Base-by-base conservation (phyloP, 2,888 invertebrate species). In the Patella caerulea region DNA sequence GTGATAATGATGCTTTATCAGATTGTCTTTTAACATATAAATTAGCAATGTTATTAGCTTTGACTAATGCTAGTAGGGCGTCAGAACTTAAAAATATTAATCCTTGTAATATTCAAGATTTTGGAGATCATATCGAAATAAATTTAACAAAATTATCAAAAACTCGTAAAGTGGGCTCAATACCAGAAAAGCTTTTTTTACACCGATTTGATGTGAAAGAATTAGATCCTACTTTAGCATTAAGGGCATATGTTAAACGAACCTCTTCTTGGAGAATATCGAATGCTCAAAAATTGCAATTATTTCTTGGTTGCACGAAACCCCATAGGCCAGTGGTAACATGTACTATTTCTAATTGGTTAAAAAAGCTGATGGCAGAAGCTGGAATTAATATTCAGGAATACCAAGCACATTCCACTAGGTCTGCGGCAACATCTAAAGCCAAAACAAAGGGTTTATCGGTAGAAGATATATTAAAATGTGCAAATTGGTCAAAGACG, bases 11-110 rank as follows among this genome's bases (percentile, higher is more conserved):
- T 2, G 12, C 55, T 55, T 55, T 55, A 55, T 55, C 55, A 15
- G 55, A 55, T 55, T 9, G 29, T 7, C 4, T n/a, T n/a, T 52
- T 78, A 7, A 45, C 78, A 1, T 65, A 55, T 19, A 78, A 78
- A 52, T 24, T 75, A n/a, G 59, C 72, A 12, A 78, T 78, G 78
- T 45, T 72, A 2, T 53, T 78, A n/a, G 71, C 75, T 15, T 19
- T 72, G 5, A 72, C 72, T 52, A 72, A 72, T 65, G 78, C 78
- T 15, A 54, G 72, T 29, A 29, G 72, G 15, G 78, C 71, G 11
- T 78, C 75, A 24, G 78, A 78, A 59, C 45, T 78, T 45, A 54
- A 75, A 24, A 71, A 75, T 7, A 45, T 78, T 12, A 59, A 75
- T n/a, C 65, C 69, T 15, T 29, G 17, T 3, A 34, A 73, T 17